Conservation (phyloP, 2,797 vertebrate genomes). For the Hydrophis major region DNA sequence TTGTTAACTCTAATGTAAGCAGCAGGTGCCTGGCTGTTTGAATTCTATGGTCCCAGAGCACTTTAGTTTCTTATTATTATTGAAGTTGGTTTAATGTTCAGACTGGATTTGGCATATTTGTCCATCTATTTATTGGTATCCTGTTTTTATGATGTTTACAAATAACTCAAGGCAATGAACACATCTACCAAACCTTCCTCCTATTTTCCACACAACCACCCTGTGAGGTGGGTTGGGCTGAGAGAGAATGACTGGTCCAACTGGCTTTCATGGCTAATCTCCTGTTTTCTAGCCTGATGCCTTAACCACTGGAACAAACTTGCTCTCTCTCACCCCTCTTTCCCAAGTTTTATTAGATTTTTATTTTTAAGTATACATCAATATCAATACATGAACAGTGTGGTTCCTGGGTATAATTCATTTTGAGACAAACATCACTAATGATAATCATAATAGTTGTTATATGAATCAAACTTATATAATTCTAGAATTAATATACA, state of each 20-base stretch:
- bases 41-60: background rate
- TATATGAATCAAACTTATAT: too few species aligned
- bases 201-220: background rate
- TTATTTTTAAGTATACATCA: too few species aligned
- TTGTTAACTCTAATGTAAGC: too few species aligned
- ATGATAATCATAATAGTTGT: too few species aligned
- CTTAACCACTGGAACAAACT: background rate
- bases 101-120: background rate
- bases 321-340: too few species aligned
- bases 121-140: background rate
- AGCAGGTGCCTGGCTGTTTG: too few species aligned
- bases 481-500: too few species aligned
- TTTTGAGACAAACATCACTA: too few species aligned
- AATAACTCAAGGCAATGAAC: background rate
- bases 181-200: background rate
- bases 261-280: background rate
- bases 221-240: background rate
- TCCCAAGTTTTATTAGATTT: too few species aligned
- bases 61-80: background rate
- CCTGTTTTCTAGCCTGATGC: background rate
- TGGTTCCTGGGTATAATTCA: too few species aligned
- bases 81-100: background rate
- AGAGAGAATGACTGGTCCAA: background rate
- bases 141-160: background rate
- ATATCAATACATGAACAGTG: too few species aligned